Evolutionary conservation across 1,140 invertebrate genomes (phyloP).

Genomic region (Eciton burchellii): DNA sequence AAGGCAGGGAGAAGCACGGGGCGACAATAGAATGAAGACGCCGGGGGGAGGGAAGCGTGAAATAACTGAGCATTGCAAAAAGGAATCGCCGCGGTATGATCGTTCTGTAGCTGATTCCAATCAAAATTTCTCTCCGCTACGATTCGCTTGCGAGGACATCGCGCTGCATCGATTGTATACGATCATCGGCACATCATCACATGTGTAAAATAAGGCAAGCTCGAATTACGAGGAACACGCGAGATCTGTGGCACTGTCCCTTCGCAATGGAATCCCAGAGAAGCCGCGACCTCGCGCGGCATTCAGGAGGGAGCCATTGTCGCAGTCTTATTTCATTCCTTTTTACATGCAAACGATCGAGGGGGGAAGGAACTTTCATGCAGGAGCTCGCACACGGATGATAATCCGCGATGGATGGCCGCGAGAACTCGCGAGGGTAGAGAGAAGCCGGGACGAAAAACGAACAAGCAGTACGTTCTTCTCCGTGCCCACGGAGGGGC

Average conservation of each 20-base stretch:
- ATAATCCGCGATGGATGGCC: constrained; percentile 57
- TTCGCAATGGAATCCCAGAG: not conserved
- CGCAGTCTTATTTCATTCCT: constrained; percentile 43
- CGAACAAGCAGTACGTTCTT: constrained; percentile 56
- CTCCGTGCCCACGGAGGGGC: constrained; percentile 44
- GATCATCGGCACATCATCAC: not conserved
- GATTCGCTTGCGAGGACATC: not conserved
- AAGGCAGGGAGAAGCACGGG: not conserved
- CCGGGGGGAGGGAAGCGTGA: not conserved
- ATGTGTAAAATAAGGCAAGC: too few species aligned
- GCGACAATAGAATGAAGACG: not conserved
- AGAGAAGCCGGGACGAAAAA: constrained; percentile 25
- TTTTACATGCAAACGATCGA: constrained; percentile 47
- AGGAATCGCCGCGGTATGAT: not conserved
- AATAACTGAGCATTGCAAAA: not conserved
- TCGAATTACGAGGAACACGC: too few species aligned
- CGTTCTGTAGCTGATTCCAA: too few species aligned
- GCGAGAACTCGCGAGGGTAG: not conserved
- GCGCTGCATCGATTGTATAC: not conserved
- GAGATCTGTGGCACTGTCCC: too few species aligned
- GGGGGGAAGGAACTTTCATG: constrained; percentile 46
- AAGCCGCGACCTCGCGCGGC: not conserved
- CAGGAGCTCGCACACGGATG: constrained; percentile 48
- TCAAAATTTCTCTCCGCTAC: not conserved
- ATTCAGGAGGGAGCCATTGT: constrained; percentile 10